Evolutionary conservation across 1,140 invertebrate genomes (phyloP).

Genomic region (Nilaparvata lugens): DNA sequence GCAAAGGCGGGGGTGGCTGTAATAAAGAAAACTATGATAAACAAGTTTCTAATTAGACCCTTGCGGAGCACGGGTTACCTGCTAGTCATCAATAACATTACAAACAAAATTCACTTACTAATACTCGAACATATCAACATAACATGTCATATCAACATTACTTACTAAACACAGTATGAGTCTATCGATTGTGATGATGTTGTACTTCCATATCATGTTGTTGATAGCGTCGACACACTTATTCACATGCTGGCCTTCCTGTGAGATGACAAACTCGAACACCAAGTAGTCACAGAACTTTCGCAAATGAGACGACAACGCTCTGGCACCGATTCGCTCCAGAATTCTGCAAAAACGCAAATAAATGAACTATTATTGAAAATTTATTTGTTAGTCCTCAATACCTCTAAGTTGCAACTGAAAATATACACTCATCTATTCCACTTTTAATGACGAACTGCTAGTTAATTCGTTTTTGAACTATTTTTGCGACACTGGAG

Average conservation of each 20-base stretch:
- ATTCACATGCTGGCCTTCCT: conserved; percentile 74
- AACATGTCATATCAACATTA: conserved; percentile 24
- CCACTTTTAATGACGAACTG: no score
- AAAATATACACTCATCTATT: no score
- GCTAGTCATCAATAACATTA: background rate
- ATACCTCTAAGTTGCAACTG: no score
- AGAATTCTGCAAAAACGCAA: conserved; percentile 58
- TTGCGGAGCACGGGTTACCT: no score
- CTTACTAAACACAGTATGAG: conserved; percentile 78
- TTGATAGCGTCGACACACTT: conserved; percentile 92
- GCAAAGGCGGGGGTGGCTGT: no score
- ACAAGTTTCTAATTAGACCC: no score
- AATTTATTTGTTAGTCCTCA: no score
- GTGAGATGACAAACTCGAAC: conserved; percentile 79
- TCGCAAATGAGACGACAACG: conserved; percentile 77
- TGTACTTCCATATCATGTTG: conserved; percentile 96
- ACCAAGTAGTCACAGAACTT: conserved; percentile 94
- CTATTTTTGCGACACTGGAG: no score
- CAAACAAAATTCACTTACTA: background rate
- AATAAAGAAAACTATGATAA: no score
- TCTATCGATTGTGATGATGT: conserved; percentile 89
- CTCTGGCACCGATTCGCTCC: conserved; percentile 84
- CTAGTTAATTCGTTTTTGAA: no score
- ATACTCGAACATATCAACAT: conserved; percentile 13
- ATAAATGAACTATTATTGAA: no score